Evolutionary conservation across 2,797 vertebrate genomes (phyloP), one percentile per base, ranked within the genome.

Genomic region (Hippocampus kuda): DNA sequence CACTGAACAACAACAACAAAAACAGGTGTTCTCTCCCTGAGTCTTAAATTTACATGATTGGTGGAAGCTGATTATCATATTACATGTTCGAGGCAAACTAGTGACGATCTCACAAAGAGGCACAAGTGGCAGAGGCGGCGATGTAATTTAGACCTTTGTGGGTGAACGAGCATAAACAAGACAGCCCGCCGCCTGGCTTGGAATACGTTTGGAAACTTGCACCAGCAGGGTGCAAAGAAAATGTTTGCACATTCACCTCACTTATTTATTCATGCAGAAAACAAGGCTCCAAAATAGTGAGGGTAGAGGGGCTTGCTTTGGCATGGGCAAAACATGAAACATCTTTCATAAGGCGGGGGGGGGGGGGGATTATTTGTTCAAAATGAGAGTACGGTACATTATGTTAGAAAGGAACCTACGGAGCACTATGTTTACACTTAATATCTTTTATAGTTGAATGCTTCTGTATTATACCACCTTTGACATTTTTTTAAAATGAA

Each of bases 221-320:
- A 85, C 69, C 81, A 82, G 81, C 72, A 13, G 70, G 80, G 76
- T 65, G 79, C 54, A 56, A 70, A 70, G 7, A 70, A 82, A 77
- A 73, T 79, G 63, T 83, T 83, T 79, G 70, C 73, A 73, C 66
- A 1, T 79, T 85, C 74, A 82, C 76, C 69, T 82, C 72, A 16
- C 71, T 79, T 82, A 80, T 85, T 85, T 85, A 83, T 86, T 84
- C 78, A 83, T 83, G 75, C 75, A 68, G 42, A 66, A 70, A 66
- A 44, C 65, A 30, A 57, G 69, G 18, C 70, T 65, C 41, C 0
- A 38, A 20, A 75, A 77, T 74, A 67, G 27, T 67, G 57, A 30
- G 26, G 27, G 26, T 24, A 2, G 54, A 26, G 8, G n/a, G 27
- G 26, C 1, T 0, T 24, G 27, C 61, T 34, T 34, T 38, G 51